Percentiles rank a stretch among this genome's conserved stretches.
Evolutionary conservation across 2,888 invertebrate genomes (phyloP).

Genomic region (Brenthis daphne): DNA sequence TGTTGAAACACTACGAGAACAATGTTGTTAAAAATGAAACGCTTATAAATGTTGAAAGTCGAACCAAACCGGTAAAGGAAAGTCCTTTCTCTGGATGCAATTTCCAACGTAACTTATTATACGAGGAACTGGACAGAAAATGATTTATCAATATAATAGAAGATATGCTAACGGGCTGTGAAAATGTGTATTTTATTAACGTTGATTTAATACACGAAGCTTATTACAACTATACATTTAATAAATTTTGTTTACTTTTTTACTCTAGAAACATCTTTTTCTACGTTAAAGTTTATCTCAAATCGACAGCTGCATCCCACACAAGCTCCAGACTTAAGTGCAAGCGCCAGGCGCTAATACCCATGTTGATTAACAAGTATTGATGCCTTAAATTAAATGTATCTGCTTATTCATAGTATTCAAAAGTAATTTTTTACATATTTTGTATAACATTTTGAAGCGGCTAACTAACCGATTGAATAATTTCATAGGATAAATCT

Average conservation of each 20-base stretch:
- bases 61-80: conserved; percentile 20
- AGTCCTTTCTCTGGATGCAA: conserved; percentile 13
- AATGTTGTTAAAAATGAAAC: too few species aligned
- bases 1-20: not conserved
- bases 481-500: too few species aligned
- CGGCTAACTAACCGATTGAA: too few species aligned
- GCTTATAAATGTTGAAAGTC: conserved; percentile 6
- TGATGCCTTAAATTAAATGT: not conserved
- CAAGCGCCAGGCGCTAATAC: conserved; percentile 52
- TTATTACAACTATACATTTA: too few species aligned
- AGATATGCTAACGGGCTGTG: conserved; percentile 39
- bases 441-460: too few species aligned
- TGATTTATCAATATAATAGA: not conserved
- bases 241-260: too few species aligned
- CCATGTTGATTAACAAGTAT: conserved; percentile 25
- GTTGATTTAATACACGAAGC: too few species aligned
- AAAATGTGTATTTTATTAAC: too few species aligned
- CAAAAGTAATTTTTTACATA: not conserved
- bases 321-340: conserved; percentile 57
- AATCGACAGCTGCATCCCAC: conserved; percentile 61
- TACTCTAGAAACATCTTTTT: too few species aligned
- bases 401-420: not conserved
- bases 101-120: too few species aligned
- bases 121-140: not conserved
- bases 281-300: conserved; percentile 45